A percentile compares a stretch with the other conserved stretches of the same genome.
Conservation (phyloP, 1,140 invertebrate species). For the Solen grandis region DNA sequence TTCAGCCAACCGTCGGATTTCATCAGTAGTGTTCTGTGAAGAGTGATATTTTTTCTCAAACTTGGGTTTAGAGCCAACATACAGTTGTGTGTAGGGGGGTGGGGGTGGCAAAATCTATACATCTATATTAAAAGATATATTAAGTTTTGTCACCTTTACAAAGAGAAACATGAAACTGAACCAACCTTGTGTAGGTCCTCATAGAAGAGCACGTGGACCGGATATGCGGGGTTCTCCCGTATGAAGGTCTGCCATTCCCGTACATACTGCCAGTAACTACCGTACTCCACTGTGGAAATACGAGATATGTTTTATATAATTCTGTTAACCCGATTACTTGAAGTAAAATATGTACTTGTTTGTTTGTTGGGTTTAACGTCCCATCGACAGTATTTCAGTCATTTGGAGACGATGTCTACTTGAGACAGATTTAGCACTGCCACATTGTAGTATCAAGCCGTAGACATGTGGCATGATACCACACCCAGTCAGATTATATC, state of each 20-base stretch:
- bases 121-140: not conserved
- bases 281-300: conserved; percentile 61
- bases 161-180: not conserved
- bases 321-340: no score
- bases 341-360: no score
- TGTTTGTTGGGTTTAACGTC: no score
- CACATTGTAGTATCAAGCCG: no score
- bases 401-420: no score
- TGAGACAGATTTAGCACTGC: no score
- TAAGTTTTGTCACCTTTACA: not conserved
- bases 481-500: no score
- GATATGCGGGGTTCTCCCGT: conserved; percentile 28
- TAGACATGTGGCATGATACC: no score
- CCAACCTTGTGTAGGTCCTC: conserved; percentile 59
- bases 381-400: no score
- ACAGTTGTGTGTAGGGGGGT: not conserved
- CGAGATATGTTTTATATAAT: not conserved
- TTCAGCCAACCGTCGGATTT: conserved; percentile 5
- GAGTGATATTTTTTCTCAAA: not conserved
- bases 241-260: conserved; percentile 59
- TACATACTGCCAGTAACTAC: conserved; percentile 62
- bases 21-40: conserved; percentile 14
- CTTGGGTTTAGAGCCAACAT: not conserved
- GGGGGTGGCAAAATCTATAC: not conserved
- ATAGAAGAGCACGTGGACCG: conserved; percentile 54